Evolutionary conservation across 2,797 vertebrate genomes (phyloP).

Genomic region (Bovichtus variegatus): DNA sequence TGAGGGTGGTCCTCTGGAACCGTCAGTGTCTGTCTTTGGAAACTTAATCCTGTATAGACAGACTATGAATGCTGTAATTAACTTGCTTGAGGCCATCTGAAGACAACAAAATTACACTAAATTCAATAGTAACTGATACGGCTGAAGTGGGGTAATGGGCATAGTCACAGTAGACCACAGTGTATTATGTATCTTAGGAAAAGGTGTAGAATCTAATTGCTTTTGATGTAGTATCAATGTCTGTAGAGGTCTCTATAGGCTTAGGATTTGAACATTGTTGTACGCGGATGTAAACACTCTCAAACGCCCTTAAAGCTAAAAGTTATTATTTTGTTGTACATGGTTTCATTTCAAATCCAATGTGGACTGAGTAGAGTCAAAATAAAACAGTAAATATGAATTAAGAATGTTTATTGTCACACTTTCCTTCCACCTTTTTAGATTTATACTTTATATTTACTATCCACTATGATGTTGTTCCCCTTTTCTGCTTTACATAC

Average conservation of each 20-base stretch:
- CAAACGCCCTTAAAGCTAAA: not conserved
- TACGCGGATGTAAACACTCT: not conserved
- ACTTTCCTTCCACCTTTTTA: not conserved
- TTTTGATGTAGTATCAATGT: slow-evolving; percentile 23
- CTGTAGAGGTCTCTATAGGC: slow-evolving; percentile 8
- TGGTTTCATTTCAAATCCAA: slow-evolving; percentile 4
- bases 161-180: slow-evolving; percentile 56
- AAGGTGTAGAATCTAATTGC: slow-evolving; percentile 67
- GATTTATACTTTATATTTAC: not conserved
- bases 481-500: not conserved
- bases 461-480: not conserved
- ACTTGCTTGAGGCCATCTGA: slow-evolving; percentile 70
- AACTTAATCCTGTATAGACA: slow-evolving; percentile 72
- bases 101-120: slow-evolving; percentile 77
- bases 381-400: not conserved
- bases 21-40: slow-evolving; percentile 75
- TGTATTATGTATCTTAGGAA: slow-evolving; percentile 57
- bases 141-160: slow-evolving; percentile 48
- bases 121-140: slow-evolving; percentile 66
- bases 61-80: slow-evolving; percentile 74
- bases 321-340: not conserved
- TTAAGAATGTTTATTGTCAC: not conserved
- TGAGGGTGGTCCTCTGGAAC: slow-evolving; percentile 78
- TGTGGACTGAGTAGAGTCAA: not conserved
- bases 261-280: slow-evolving; percentile 15